Percentiles rank a stretch among this genome's conserved stretches.
phyloP scores from a whole-genome alignment of 1,140 invertebrate genomes.

The Drosophila kanapiae region DNA sequence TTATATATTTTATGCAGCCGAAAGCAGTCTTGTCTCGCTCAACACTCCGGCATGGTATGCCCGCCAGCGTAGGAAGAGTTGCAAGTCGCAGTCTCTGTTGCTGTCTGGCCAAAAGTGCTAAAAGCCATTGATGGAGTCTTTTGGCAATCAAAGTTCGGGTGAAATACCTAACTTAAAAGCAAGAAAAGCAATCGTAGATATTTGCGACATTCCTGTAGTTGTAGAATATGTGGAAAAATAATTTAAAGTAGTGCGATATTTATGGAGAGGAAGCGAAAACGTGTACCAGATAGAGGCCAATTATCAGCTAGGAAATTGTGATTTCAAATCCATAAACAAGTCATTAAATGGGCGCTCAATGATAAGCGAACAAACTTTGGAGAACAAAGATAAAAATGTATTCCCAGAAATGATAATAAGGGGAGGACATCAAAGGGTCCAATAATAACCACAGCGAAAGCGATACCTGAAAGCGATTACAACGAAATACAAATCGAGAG shows the following conservation, averaged over 20 bases:
- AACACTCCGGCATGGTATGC: constrained; percentile 65
- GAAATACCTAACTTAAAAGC: neutral
- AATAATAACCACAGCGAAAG: constrained; percentile 17
- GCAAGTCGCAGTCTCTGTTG: constrained; percentile 71
- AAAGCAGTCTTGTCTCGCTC: constrained; percentile 42
- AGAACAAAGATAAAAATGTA: constrained; percentile 19
- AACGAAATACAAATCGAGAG: constrained; percentile 24
- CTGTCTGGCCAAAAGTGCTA: constrained; percentile 42
- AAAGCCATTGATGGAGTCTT: constrained; percentile 26
- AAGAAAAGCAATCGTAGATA: neutral
- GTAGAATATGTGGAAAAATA: neutral
- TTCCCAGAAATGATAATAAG: constrained; percentile 41
- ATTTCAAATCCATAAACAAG: constrained; percentile 18
- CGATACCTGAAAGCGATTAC: constrained; percentile 19
- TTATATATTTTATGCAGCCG: constrained; percentile 24
- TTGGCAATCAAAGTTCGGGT: neutral
- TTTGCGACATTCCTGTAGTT: too few relatives aligned
- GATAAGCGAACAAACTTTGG: constrained; percentile 25
- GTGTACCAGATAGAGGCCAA: constrained; percentile 11
- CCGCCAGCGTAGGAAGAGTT: constrained; percentile 61
- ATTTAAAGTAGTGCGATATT: neutral
- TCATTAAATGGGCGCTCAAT: constrained; percentile 1
- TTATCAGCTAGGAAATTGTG: constrained; percentile 13
- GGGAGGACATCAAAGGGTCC: constrained; percentile 26
- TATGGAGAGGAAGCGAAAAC: constrained; percentile 22